Base-by-base conservation (phyloP, 2,113 vertebrate species). In the Hemichromis elongatus region DNA sequence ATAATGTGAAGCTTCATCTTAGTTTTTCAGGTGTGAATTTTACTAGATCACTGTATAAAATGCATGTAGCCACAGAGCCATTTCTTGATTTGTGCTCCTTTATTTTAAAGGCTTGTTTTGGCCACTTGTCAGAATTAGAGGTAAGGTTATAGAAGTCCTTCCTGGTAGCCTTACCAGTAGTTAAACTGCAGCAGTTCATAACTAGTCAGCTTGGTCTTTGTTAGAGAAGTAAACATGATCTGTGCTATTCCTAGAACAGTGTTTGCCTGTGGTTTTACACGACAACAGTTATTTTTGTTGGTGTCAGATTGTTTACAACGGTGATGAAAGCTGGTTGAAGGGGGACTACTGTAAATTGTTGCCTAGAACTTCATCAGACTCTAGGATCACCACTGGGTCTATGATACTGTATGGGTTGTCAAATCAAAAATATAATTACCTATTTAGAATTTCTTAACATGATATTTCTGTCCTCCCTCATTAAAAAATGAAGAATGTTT, bases 21-120 rank as follows among this genome's bases (percentile, higher is more conserved):
- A 53, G 24, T 73, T 82, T 86, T 59, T 80, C 37, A 40, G 54
- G 78, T 88, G 85, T 84, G 79, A 85, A 79, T 87, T 90, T 89
- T 82, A 89, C 59, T 81, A 63, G 28, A 28, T 80, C 70, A 7
- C 21, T 3, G 40, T 14, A 3, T 47, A 73, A 47, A 10, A 47
- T 11, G 0, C 0, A 45, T 5, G 10, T 10, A 18, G 21, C 37
- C 13, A 26, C 14, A 26, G 1, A 73, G 45, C 5, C 24, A 73
- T 10, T 26, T 28, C 47, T 16, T 45, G 13, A 40, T 55, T 37
- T 1, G 4, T 42, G 3, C 53, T 10, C 50, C 18, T 9, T 2
- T 10, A 19, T 53, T 53, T 53, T 47, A 73, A 28, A 70, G 24
- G 66, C 24, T 47, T 24, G 30, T 73, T 50, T 12, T 73, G 24